Conservation (phyloP, 2,797 vertebrate species). For the Fistularia commersonii region DNA sequence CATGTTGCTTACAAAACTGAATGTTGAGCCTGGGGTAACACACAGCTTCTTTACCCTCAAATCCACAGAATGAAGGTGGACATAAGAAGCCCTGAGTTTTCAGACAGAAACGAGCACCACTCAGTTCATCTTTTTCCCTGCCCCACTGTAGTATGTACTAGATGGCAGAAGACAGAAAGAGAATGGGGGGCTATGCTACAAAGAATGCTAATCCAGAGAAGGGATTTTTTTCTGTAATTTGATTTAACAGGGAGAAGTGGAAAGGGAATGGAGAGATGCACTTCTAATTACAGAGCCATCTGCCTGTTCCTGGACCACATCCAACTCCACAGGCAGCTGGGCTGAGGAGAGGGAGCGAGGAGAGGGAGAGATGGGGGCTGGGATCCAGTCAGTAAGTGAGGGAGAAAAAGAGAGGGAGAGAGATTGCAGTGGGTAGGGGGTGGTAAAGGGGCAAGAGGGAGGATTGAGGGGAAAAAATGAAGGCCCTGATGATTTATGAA, state of each 20-base stretch:
- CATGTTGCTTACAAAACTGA: constrained; percentile 30
- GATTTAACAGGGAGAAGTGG: constrained; percentile 87
- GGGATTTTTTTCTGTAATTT: constrained; percentile 87
- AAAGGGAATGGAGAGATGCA: constrained; percentile 85
- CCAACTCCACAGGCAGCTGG: constrained; percentile 86
- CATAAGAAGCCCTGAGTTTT: constrained; percentile 48
- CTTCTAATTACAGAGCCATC: constrained; percentile 88
- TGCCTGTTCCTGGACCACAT: constrained; percentile 85
- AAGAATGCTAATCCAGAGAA: constrained; percentile 86
- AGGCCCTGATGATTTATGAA: constrained; percentile 74
- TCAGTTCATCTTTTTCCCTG: constrained; percentile 45
- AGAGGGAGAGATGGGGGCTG: constrained; percentile 71
- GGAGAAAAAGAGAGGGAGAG: constrained; percentile 28
- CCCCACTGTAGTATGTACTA: constrained; percentile 48
- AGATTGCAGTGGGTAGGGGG: constrained; percentile 61
- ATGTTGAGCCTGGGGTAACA: constrained; percentile 20
- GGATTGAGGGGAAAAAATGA: constrained; percentile 49
- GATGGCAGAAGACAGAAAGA: constrained; percentile 61
- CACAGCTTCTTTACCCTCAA: constrained; percentile 13
- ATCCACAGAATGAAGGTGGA: constrained; percentile 30
- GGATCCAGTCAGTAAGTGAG: constrained; percentile 64
- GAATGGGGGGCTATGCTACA: constrained; percentile 70
- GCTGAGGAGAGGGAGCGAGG: constrained; percentile 74
- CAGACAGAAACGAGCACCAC: constrained; percentile 40
- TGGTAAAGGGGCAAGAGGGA: constrained; percentile 65